phyloP scores from a whole-genome alignment of 2,888 invertebrate genomes.

The Tricholauxania praeusta region DNA sequence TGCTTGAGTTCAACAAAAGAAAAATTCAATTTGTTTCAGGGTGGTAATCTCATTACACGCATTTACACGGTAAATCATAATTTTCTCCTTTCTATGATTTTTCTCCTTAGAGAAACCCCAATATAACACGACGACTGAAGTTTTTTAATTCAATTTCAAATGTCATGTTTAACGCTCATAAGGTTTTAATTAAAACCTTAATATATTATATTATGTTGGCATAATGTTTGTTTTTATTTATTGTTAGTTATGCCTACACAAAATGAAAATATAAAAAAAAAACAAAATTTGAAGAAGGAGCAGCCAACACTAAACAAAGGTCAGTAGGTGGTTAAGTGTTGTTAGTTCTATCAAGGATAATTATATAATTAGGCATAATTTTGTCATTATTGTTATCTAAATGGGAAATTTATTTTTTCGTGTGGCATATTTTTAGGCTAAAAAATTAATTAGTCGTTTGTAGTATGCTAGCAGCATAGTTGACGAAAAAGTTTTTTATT shows the following conservation, averaged over 20 bases:
- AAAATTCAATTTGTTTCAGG: no score
- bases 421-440: slow-evolving; percentile 6
- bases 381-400: slow-evolving; percentile 18
- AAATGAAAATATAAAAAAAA: not conserved
- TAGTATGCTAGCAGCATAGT: not conserved
- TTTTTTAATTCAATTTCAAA: no score
- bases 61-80: no score
- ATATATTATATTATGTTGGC: not conserved
- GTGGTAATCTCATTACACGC: no score
- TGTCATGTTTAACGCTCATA: slow-evolving; percentile 5
- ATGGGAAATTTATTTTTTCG: slow-evolving; percentile 12
- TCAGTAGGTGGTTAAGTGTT: slow-evolving; percentile 9
- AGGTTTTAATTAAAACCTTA: slow-evolving; percentile 17
- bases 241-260: not conserved
- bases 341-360: not conserved
- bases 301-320: not conserved
- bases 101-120: no score
- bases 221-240: not conserved
- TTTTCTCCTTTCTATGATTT: no score
- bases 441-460: not conserved
- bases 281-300: not conserved
- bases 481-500: no score
- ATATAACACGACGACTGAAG: no score
- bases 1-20: no score
- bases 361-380: slow-evolving; percentile 11